phyloP scores from a whole-genome alignment of 2,113 vertebrate genomes.

The Psilopogon haemacephalus region DNA sequence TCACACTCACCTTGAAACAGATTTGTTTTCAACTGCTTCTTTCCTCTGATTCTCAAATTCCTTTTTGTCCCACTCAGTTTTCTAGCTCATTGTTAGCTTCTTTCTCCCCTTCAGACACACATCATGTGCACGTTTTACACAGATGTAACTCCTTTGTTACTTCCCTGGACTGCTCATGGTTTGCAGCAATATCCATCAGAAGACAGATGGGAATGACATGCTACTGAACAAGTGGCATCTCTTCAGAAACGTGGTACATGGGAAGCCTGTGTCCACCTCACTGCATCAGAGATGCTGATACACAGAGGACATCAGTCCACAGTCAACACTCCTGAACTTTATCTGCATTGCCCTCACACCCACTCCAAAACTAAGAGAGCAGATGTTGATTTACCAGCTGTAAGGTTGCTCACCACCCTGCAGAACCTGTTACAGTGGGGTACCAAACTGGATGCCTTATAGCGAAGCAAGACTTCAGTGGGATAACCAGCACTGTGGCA shows the following conservation, averaged over 20 bases:
- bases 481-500: background rate
- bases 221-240: accelerated
- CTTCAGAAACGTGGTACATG: background rate
- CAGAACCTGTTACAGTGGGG: background rate
- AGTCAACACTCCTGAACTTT: background rate
- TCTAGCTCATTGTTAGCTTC: too few relatives aligned
- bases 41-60: background rate
- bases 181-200: background rate
- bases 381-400: background rate
- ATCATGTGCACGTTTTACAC: background rate
- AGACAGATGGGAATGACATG: background rate
- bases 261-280: background rate
- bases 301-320: background rate
- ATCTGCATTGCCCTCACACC: background rate
- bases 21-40: background rate
- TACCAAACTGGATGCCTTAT: background rate
- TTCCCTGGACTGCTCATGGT: background rate
- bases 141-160: background rate
- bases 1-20: background rate
- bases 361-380: background rate
- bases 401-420: background rate
- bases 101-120: background rate
- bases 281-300: background rate
- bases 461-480: background rate
- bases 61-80: background rate